These are phyloP conservation scores for Danio rerio DNA, from an alignment of 2,113 vertebrate species.

Conservation along the genomic window GRCz12tu NC_133181.1:49062001-49062500, in stretches of 20 bases:
- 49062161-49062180: no score
- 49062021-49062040: no score
- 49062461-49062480: constrained; percentile 25
- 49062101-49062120: no score
- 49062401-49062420: constrained; percentile 49
- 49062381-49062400: constrained; percentile 28
- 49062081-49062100: no score
- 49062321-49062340: constrained; percentile 17
- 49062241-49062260: neutral
- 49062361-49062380: constrained; percentile 40
- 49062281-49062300: constrained; percentile 30
- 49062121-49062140: no score
- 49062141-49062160: no score
- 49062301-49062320: constrained; percentile 19
- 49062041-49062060: no score
- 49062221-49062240: neutral
- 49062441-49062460: constrained; percentile 26
- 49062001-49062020: no score
- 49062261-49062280: constrained; percentile 7
- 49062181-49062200: no score
- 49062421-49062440: constrained; percentile 45
- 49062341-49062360: constrained; percentile 38
- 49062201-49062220: neutral
- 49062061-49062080: no score
- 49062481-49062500: constrained; percentile 22